Conservation (phyloP, 2,888 invertebrate species). For the Strigamia maritima region DNA sequence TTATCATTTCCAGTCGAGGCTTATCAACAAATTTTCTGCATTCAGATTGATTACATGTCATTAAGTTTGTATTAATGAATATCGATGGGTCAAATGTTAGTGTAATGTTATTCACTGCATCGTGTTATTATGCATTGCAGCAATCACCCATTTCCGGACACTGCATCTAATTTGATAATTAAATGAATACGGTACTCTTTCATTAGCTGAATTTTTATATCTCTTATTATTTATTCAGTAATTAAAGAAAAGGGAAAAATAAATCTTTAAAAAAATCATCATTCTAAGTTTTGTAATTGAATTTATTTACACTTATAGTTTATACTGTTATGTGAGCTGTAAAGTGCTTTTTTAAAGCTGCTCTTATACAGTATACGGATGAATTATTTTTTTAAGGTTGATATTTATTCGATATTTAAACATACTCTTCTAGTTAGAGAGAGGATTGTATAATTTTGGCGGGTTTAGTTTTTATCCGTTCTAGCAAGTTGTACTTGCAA, state of each 20-base stretch:
- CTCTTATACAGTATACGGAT: not conserved
- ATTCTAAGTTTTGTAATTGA: not conserved
- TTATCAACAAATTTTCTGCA: not conserved
- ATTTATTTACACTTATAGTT: too few species aligned
- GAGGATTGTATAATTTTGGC: not conserved
- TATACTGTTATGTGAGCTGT: not conserved
- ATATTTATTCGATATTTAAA: too few species aligned
- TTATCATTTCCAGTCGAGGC: not conserved
- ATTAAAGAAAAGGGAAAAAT: not conserved
- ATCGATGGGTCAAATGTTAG: not conserved
- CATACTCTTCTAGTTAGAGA: too few species aligned
- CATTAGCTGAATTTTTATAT: too few species aligned
- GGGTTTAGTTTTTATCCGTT: not conserved
- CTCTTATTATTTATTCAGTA: too few species aligned
- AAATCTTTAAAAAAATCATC: not conserved
- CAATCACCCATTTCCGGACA: not conserved
- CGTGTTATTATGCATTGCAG: not conserved
- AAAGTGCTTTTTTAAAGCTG: not conserved
- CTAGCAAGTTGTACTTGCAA: slow-evolving; percentile 8
- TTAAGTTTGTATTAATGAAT: not conserved
- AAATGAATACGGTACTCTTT: not conserved
- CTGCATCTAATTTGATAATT: not conserved
- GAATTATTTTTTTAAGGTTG: too few species aligned
- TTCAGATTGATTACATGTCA: not conserved
- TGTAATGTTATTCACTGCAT: not conserved